Percentiles rank a stretch among this genome's conserved stretches.
Conservation (phyloP, 2,113 vertebrate genomes). For the Mastomys coucha region DNA sequence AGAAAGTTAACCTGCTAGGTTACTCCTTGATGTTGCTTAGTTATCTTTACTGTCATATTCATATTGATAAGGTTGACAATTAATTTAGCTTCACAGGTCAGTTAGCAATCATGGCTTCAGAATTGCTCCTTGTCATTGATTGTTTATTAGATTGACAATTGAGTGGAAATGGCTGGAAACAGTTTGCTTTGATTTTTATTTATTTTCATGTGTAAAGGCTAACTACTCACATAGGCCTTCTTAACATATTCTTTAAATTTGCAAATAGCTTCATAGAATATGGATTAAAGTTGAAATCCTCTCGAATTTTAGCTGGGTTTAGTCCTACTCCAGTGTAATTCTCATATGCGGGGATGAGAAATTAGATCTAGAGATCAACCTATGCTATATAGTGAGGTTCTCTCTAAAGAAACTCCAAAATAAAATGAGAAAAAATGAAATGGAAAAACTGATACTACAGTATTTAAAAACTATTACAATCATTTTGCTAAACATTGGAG, state of each 20-base stretch:
- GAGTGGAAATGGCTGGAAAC: not conserved
- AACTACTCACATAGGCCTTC: not conserved
- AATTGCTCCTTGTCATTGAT: not conserved
- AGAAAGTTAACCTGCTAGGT: not conserved
- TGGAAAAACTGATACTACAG: not conserved
- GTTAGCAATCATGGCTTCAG: not conserved
- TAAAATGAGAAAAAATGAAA: not conserved
- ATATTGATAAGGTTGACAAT: not conserved
- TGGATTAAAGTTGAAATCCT: not conserved
- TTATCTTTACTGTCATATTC: slow-evolving; percentile 6
- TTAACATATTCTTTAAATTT: slow-evolving; percentile 17
- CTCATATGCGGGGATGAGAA: not conserved
- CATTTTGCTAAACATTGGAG: slow-evolving; percentile 1
- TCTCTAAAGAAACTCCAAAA: not conserved
- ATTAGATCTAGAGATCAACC: too few relatives aligned
- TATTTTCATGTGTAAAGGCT: not conserved
- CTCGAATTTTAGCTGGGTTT: not conserved
- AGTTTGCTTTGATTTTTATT: not conserved
- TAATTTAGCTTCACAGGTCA: not conserved
- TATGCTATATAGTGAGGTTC: not conserved
- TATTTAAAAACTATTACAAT: not conserved
- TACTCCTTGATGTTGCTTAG: not conserved
- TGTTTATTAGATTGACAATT: not conserved
- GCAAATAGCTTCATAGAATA: not conserved
- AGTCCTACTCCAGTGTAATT: not conserved